Evolutionary conservation across 2,113 vertebrate genomes (phyloP), one percentile per base, ranked within the genome.

Genomic region (Neolamprologus fasciatus): DNA sequence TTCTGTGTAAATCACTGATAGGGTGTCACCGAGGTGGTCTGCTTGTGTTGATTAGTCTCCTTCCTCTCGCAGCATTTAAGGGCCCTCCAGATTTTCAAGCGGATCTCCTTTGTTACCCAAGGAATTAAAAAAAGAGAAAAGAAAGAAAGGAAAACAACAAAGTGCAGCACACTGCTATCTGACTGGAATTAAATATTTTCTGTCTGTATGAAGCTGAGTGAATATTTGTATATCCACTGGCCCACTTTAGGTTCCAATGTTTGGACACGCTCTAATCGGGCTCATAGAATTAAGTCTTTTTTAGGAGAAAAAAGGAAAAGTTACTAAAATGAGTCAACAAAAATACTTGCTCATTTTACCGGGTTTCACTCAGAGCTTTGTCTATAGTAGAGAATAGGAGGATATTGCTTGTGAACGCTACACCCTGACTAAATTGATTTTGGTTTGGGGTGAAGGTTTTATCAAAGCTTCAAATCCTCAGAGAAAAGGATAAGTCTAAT

Each of bases 401-500:
- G 37, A 66, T 33, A 83, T 51, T 81, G 61, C 58, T 68, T 71
- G 47, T 85, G 81, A 92, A 93, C 84, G n/a, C 92, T 87, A 90
- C 85, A 86, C 83, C 86, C 86, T 82, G 90, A 90, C 85, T 87
- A 92, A 95, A 95, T 94, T 93, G 94, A 93, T 94, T 96, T 95
- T 86, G 89, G 83, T 93, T 90, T 89, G 86, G 83, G 89, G 86
- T 93, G 87, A 94, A 94, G 90, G 89, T 94, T 95, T 94, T 93
- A 95, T 93, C 93, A 92, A 93, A 91, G 91, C 90, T 86, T 91
- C 80, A 95, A 95, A 94, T 95, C 92, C 92, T 92, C 86, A 79
- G 87, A 92, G 92, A 88, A 86, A 94, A 86, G 91, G 87, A 95
- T 94, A 93, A 92, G 85, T 94, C 91, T 94, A 95, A 95, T 94